Percentiles rank a stretch among this genome's conserved stretches.
These are phyloP conservation scores for Rhinella marina DNA, from an alignment of 2,797 vertebrate species.

Conservation along the genomic window DNA sequence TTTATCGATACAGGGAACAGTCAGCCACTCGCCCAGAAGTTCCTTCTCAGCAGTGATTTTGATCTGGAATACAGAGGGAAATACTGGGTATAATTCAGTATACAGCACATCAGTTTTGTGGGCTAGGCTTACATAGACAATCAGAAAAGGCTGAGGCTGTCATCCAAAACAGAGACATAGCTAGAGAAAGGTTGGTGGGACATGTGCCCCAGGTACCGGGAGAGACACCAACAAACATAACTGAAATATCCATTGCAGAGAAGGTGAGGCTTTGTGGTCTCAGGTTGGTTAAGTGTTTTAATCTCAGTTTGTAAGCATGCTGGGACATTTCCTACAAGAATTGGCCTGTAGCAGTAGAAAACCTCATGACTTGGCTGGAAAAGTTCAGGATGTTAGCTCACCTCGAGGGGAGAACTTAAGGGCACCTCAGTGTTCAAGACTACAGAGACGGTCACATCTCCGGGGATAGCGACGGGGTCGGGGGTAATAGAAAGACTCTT, in stretches of 20 bases:
- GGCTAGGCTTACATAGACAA: background rate
- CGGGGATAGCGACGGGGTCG: slow-evolving; percentile 71
- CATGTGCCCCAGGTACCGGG: too few species aligned
- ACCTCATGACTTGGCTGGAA: background rate
- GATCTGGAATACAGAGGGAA: slow-evolving; percentile 69
- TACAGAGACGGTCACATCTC: slow-evolving; percentile 63
- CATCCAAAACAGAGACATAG: too few species aligned
- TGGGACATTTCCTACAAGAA: too few species aligned
- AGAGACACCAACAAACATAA: too few species aligned
- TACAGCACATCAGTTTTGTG: background rate
- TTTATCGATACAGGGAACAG: slow-evolving; percentile 85
- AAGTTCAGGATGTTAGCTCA: slow-evolving; percentile 41
- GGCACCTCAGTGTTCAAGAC: slow-evolving; percentile 52
- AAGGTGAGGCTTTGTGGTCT: too few species aligned
- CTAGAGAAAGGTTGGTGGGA: too few species aligned
- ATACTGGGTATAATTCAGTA: background rate
- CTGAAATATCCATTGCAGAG: too few species aligned
- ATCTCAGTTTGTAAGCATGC: too few species aligned
- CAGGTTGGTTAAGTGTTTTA: too few species aligned
- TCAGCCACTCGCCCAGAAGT: slow-evolving; percentile 86
- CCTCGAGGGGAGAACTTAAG: slow-evolving; percentile 71
- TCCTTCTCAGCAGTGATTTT: slow-evolving; percentile 84
- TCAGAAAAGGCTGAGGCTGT: too few species aligned
- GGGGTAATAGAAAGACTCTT: slow-evolving; percentile 72
- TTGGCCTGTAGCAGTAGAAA: background rate